Evolutionary conservation across 2,113 vertebrate species (phyloP), one percentile per base, ranked within the genome.

Genomic region (Pandion haliaetus): DNA sequence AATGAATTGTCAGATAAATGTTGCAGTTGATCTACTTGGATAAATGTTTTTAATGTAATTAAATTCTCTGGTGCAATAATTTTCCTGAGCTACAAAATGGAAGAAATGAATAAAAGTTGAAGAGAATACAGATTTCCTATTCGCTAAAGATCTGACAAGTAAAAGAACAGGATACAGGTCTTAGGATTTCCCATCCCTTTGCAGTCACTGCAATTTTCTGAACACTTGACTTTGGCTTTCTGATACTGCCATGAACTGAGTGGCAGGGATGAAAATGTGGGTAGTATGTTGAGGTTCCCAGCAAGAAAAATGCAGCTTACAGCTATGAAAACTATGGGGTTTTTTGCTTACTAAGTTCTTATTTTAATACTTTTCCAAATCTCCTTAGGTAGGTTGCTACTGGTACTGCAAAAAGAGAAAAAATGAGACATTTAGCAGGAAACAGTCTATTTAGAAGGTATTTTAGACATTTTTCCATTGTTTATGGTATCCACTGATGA

Each of bases 371-470:
- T 23, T 38, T 80, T 71, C 54, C 3, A 54, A 67, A 88, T 79
- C 14, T 69, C 34, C 31, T 62, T 69, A 86, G 17, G n/a, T 70
- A 62, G 15, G 49, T 87, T 88, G 36, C 47, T 86, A 24, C 18
- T 76, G 28, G n/a, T 80, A 36, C 69, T 91, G 88, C 14, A 72
- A 55, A 82, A 85, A 65, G 14, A 20, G 74, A 82, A 66, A 74
- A 67, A 54, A 26, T 0, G 7, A 72, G 14, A 88, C 16, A 55
- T 77, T 83, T 54, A 74, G 50, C 59, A 82, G 86, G 52, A 93
- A 97, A 63, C 25, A 69, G 31, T 76, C 65, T 96, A 87, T 88
- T 93, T 95, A 92, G 80, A 85, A 85, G 59, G 65, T 52, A 85
- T 92, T 94, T 92, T 76, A 73, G 87, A 65, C 19, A 80, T 88